phyloP scores from a whole-genome alignment of 2,113 vertebrate genomes.

The Leptocoma aspasia region DNA sequence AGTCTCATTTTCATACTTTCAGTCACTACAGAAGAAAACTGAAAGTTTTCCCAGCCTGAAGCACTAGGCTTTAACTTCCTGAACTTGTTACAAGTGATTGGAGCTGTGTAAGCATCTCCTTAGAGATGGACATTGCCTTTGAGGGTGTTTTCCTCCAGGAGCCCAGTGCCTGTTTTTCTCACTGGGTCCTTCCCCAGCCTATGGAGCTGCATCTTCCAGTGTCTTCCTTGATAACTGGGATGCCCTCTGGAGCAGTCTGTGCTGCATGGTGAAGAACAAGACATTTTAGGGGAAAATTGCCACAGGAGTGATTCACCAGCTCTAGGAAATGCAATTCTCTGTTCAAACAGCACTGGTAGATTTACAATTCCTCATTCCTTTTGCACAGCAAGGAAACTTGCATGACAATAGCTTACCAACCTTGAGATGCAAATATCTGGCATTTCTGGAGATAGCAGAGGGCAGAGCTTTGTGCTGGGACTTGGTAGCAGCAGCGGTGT shows the following conservation, averaged over 20 bases:
- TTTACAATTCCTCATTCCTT: neutral
- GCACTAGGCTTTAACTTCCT: neutral
- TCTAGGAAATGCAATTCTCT: neutral
- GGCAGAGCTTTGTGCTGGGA: neutral
- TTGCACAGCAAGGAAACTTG: neutral
- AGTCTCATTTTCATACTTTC: neutral
- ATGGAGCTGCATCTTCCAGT: neutral
- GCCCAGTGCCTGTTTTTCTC: neutral
- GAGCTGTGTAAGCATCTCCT: neutral
- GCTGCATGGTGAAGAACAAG: neutral
- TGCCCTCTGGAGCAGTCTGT: neutral
- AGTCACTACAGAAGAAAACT: neutral
- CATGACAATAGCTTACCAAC: neutral
- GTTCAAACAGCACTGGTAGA: neutral
- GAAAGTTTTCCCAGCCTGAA: neutral
- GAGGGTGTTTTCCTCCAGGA: neutral
- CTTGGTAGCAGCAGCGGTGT: neutral
- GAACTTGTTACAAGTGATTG: neutral
- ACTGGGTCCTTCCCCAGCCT: neutral
- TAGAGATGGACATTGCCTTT: neutral
- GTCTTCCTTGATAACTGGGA: neutral
- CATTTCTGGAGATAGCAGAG: constrained; percentile 12
- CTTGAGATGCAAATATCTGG: neutral
- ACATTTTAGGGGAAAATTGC: neutral
- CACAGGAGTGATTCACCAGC: neutral